A percentile compares a stretch with the other conserved stretches of the same genome.
phyloP scores from a whole-genome alignment of 2,797 vertebrate genomes.

The Phrynocephalus forsythii region DNA sequence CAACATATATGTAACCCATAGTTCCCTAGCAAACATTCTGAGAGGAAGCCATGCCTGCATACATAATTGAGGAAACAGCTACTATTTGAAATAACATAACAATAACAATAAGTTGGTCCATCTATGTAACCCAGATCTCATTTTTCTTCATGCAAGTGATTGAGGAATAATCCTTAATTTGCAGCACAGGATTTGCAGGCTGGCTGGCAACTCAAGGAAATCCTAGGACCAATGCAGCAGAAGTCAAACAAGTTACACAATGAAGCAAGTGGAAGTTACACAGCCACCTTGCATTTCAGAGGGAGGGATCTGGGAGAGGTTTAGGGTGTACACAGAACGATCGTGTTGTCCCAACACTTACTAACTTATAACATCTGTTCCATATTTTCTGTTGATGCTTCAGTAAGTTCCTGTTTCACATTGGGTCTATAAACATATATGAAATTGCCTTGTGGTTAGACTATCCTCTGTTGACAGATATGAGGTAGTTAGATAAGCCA shows the following conservation, averaged over 20 bases:
- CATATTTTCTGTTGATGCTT: background rate
- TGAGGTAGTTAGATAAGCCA: background rate
- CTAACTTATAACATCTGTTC: background rate
- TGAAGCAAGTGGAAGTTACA: background rate
- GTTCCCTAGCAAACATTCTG: background rate
- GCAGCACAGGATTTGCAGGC: background rate
- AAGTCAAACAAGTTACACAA: background rate
- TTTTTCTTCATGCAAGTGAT: background rate
- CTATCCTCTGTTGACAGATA: too few relatives aligned
- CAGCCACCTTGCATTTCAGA: background rate
- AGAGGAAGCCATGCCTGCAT: background rate
- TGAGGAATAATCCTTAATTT: background rate
- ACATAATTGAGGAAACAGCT: background rate
- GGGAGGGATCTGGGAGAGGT: background rate
- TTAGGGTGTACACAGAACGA: background rate
- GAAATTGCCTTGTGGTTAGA: background rate
- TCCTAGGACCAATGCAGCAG: background rate
- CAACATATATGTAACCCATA: background rate
- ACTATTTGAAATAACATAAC: background rate
- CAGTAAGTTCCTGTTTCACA: background rate
- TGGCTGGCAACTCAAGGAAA: background rate
- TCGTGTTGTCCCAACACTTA: background rate
- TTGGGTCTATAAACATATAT: background rate
- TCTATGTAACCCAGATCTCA: background rate
- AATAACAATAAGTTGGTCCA: background rate